These are phyloP conservation scores for Ptychadena robeensis DNA, from an alignment of 2,797 vertebrate species.

Conservation along the genomic window DNA sequence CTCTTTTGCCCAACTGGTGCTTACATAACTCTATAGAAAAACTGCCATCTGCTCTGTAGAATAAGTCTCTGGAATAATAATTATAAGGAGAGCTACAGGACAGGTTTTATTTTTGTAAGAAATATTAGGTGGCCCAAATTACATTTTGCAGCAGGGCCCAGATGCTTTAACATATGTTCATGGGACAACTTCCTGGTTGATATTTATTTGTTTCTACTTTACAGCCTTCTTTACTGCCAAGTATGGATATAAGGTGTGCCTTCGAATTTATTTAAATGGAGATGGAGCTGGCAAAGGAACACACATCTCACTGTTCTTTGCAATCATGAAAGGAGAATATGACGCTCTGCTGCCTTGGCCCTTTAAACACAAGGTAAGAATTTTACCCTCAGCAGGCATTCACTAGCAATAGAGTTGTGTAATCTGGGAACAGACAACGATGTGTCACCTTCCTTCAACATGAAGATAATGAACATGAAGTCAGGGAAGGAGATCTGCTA, in stretches of 20 bases:
- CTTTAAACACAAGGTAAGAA: conserved; percentile 82
- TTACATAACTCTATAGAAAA: too few relatives aligned
- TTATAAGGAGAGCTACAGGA: too few relatives aligned
- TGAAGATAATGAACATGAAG: too few relatives aligned
- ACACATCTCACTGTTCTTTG: conserved; percentile 84
- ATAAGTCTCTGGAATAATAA: too few relatives aligned
- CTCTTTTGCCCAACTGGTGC: too few relatives aligned
- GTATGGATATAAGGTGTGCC: conserved; percentile 83
- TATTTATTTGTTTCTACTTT: conserved; percentile 41
- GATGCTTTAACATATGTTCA: too few relatives aligned
- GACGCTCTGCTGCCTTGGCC: conserved; percentile 83
- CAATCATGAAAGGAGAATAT: conserved; percentile 84
- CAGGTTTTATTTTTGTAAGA: too few relatives aligned
- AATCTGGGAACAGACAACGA: not conserved
- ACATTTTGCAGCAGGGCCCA: too few relatives aligned
- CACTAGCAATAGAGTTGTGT: not conserved
- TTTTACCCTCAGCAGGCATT: not conserved
- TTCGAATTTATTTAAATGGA: conserved; percentile 82
- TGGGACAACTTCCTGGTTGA: not conserved
- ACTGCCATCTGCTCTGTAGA: too few relatives aligned
- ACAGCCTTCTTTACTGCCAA: conserved; percentile 84
- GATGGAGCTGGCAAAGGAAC: conserved; percentile 81
- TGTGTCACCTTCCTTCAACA: not conserved
- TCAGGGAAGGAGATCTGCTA: too few relatives aligned
- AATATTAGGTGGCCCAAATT: too few relatives aligned